Base-by-base conservation (phyloP, 1,140 invertebrate species). In the Trinorchestia longiramus region DNA sequence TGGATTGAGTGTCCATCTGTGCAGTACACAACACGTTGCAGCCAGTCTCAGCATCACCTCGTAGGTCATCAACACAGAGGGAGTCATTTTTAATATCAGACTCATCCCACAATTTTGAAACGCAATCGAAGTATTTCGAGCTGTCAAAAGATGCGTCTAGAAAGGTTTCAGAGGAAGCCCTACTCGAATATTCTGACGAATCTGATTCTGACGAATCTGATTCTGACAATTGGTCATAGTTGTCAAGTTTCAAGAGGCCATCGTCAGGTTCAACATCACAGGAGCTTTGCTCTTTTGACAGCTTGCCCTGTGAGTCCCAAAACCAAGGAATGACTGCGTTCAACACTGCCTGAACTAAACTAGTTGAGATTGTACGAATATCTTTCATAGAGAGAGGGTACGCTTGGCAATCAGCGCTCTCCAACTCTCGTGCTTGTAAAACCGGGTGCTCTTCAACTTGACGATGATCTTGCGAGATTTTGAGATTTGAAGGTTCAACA, bases 301-400 rank as follows among this genome's bases (percentile, higher is more conserved):
- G 28, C 28, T 36, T 36, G 62, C 28, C 62, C 36, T 77, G 62
- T 28, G 62, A 77, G 28, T 41, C 88, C 15, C 8, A 90, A 90
- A 90, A 90, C 88, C 88, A 47, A 94, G 92, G 92, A 6, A 94
- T 40, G 40, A 94, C 92, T 43, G 92, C 92, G 4, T 47, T n/a
- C 6, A 94, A 47, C 41, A 94, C 92, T n/a, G 43, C 41, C 44
- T 47, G 92, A 17, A 94, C 92, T 47, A 94, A 94, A 23, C 41
- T 15, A 17, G 43, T 94, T n/a, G 92, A 94, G 6, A 94, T 94
- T 19, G 43, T 45, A 45, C 92, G 43, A 47, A 94, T 47, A 40
- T 94, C 92, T 45, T 94, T 47, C 8, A 94, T 1, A 45, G 92
- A 94, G 43, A 94, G 44, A 40, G 43, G 92, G 40, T 43, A 94